A percentile compares a stretch with the other conserved stretches of the same genome.
phyloP scores from a whole-genome alignment of 2,888 invertebrate species.

The Choreutis nemorana region DNA sequence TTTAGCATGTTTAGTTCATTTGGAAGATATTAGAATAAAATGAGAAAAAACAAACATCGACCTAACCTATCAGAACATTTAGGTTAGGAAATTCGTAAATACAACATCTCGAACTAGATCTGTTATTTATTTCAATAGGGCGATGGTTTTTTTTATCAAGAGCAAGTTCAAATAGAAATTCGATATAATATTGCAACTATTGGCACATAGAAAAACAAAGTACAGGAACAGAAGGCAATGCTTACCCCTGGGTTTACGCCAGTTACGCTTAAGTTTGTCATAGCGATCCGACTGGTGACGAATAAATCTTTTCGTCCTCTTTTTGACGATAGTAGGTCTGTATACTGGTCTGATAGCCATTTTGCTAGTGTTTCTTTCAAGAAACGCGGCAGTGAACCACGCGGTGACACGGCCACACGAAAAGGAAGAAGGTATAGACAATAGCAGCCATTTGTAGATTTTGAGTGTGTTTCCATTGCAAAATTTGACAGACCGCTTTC shows the following conservation, averaged over 20 bases:
- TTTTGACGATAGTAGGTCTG: constrained; percentile 92
- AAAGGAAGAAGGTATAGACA: constrained; percentile 61
- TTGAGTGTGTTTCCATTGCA: constrained; percentile 27
- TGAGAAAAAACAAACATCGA: no score
- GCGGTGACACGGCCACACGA: constrained; percentile 65
- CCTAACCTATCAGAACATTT: no score
- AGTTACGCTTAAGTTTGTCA: constrained; percentile 94
- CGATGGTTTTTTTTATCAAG: neutral
- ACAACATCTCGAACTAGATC: no score
- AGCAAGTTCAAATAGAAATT: neutral
- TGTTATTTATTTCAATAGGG: no score
- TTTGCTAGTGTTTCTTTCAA: constrained; percentile 53
- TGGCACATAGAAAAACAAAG: no score
- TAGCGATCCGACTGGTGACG: constrained; percentile 99
- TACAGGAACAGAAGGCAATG: constrained; percentile 7
- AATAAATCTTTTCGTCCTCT: constrained; percentile 97
- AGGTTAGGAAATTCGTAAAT: no score
- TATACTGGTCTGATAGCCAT: constrained; percentile 92
- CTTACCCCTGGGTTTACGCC: constrained; percentile 97
- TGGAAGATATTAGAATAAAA: no score
- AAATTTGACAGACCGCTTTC: constrained; percentile 1
- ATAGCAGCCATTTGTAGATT: constrained; percentile 39
- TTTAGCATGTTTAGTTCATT: no score
- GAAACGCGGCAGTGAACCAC: constrained; percentile 58
- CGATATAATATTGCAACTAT: neutral